phyloP scores from a whole-genome alignment of 2,797 vertebrate species.

The Xiphophorus birchmanni region DNA sequence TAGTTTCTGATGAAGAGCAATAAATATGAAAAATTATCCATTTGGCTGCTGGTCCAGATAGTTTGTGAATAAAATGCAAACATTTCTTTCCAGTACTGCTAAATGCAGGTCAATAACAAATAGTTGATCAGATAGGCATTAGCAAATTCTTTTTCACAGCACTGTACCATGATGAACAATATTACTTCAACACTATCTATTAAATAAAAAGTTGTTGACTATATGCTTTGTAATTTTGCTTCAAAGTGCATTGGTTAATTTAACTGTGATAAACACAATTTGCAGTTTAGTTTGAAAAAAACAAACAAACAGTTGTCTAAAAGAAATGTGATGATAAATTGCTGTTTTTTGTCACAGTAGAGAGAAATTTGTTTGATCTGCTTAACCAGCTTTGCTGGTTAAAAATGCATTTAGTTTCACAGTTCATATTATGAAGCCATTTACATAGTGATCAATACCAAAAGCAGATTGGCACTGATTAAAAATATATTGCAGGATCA shows the following conservation, averaged over 20 bases:
- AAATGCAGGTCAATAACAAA: background rate
- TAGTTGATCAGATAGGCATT: background rate
- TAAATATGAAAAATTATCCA: background rate
- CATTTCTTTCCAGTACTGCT: background rate
- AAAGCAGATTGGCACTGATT: constrained; percentile 4
- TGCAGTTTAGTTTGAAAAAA: constrained; percentile 38
- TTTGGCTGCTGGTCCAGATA: background rate
- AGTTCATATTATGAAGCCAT: constrained; percentile 39
- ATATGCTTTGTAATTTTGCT: constrained; percentile 35
- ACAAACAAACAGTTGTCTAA: constrained; percentile 20
- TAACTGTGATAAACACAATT: constrained; percentile 59
- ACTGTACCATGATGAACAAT: constrained; percentile 31
- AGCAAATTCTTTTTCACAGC: constrained; percentile 2
- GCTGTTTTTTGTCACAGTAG: constrained; percentile 41
- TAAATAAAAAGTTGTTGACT: constrained; percentile 37
- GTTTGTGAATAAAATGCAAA: background rate
- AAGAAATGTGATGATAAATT: constrained; percentile 53
- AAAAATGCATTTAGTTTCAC: constrained; percentile 30
- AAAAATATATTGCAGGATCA: background rate
- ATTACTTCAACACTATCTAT: constrained; percentile 35
- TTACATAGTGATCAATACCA: constrained; percentile 6
- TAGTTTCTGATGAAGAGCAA: background rate
- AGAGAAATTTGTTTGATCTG: constrained; percentile 63
- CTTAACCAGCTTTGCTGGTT: background rate
- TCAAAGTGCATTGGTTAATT: constrained; percentile 49